phyloP scores from a whole-genome alignment of 2,797 vertebrate genomes.

The Sphaeramia orbicularis region DNA sequence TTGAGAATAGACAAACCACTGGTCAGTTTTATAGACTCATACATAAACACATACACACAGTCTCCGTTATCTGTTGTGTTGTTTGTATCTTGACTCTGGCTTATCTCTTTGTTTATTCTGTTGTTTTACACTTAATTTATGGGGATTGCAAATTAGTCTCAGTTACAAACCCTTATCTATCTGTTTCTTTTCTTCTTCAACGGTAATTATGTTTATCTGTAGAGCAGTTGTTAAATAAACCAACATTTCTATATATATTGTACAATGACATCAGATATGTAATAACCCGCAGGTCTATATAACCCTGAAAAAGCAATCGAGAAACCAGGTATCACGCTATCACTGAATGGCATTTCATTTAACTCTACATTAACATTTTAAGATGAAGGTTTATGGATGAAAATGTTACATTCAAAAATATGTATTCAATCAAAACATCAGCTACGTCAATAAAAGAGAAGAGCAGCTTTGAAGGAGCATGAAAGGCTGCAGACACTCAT shows the following conservation, averaged over 20 bases:
- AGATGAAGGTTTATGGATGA: no score
- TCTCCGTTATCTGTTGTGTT: neutral
- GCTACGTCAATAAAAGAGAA: neutral
- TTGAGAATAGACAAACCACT: neutral
- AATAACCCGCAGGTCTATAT: no score
- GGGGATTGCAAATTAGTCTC: neutral
- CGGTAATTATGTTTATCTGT: neutral
- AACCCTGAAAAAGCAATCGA: no score
- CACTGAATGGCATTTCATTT: no score
- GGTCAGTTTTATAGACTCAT: neutral
- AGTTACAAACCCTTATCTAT: neutral
- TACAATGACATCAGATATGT: neutral
- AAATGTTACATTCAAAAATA: no score
- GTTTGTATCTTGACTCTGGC: neutral
- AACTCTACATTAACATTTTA: no score
- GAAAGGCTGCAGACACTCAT: conserved; percentile 6
- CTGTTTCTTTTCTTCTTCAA: neutral
- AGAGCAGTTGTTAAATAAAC: neutral
- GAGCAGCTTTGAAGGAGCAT: neutral
- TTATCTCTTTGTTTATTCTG: neutral
- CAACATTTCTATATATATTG: neutral
- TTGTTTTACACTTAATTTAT: neutral
- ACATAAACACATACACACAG: no score
- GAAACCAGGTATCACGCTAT: no score
- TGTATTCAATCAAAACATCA: no score